Conservation (phyloP, 2,797 vertebrate species). For the Gymnodraco acuticeps region DNA sequence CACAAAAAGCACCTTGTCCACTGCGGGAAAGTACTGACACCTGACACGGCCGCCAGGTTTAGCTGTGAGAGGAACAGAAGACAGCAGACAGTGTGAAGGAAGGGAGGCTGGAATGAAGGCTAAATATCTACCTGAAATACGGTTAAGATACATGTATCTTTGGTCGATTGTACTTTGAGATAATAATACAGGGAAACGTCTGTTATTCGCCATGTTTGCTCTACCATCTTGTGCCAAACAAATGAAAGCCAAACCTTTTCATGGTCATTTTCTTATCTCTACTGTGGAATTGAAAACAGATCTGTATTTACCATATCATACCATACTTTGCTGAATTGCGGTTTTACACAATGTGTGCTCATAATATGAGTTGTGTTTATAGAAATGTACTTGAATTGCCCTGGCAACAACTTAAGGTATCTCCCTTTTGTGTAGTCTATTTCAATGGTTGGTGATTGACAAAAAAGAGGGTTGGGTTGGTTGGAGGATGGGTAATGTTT, state of each 20-base stretch:
- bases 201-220: background rate
- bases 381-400: too few species aligned
- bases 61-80: constrained; percentile 79
- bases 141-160: background rate
- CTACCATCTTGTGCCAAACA: background rate
- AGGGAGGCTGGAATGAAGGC: background rate
- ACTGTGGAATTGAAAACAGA: background rate
- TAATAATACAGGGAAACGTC: too few species aligned
- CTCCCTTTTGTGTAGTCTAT: too few species aligned
- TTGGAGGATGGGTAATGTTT: too few species aligned
- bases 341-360: too few species aligned
- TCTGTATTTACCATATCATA: background rate
- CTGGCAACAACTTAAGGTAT: too few species aligned
- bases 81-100: constrained; percentile 19
- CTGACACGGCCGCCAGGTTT: constrained; percentile 97
- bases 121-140: background rate
- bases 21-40: constrained; percentile 98
- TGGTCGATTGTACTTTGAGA: background rate
- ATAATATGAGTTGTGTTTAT: too few species aligned
- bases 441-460: too few species aligned
- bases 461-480: too few species aligned
- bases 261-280: background rate
- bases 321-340: too few species aligned
- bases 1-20: constrained; percentile 99
- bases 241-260: background rate